Evolutionary conservation across 2,888 invertebrate species (phyloP).

Genomic region (Malthinus flaveolus): DNA sequence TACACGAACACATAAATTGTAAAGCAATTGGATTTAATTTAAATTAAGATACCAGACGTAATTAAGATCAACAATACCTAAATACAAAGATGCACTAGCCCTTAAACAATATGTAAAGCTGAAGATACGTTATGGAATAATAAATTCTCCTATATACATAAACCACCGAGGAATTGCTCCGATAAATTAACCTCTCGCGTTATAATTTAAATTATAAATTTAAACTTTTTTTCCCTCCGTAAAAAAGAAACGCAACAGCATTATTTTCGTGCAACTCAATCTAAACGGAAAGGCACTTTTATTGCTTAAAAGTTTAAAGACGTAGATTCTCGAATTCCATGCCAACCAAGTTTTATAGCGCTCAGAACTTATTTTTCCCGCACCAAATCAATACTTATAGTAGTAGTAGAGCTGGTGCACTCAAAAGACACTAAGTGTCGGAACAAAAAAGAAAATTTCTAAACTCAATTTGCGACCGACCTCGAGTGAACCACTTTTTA

Average conservation of each 20-base stretch:
- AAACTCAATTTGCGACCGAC: slow-evolving; percentile 9
- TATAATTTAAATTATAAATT: not conserved
- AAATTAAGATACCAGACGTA: slow-evolving; percentile 28
- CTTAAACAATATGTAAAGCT: slow-evolving; percentile 27
- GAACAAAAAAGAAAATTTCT: slow-evolving; percentile 15
- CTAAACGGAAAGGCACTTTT: slow-evolving; percentile 26
- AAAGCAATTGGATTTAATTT: slow-evolving; percentile 26
- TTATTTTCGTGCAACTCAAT: slow-evolving; percentile 18
- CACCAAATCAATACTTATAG: slow-evolving; percentile 54
- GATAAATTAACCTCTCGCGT: slow-evolving; percentile 4
- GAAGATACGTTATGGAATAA: slow-evolving; percentile 21
- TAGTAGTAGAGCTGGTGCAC: slow-evolving; percentile 26
- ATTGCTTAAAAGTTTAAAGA: slow-evolving; percentile 28
- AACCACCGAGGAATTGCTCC: slow-evolving; percentile 19
- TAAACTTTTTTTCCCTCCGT: not conserved
- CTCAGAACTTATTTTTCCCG: slow-evolving; percentile 54
- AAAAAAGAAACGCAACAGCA: slow-evolving; percentile 20
- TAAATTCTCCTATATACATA: slow-evolving; percentile 14
- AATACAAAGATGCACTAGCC: slow-evolving; percentile 25
- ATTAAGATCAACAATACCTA: slow-evolving; percentile 29
- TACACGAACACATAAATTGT: slow-evolving; percentile 20
- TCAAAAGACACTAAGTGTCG: slow-evolving; percentile 20
- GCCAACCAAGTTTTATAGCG: slow-evolving; percentile 51
- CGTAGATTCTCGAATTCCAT: slow-evolving; percentile 36
- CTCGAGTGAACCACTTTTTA: no score